These are phyloP conservation scores for Akabosia matsudoensis DNA, from an alignment of 1,140 invertebrate genomes.

Conservation along the genomic window DNA sequence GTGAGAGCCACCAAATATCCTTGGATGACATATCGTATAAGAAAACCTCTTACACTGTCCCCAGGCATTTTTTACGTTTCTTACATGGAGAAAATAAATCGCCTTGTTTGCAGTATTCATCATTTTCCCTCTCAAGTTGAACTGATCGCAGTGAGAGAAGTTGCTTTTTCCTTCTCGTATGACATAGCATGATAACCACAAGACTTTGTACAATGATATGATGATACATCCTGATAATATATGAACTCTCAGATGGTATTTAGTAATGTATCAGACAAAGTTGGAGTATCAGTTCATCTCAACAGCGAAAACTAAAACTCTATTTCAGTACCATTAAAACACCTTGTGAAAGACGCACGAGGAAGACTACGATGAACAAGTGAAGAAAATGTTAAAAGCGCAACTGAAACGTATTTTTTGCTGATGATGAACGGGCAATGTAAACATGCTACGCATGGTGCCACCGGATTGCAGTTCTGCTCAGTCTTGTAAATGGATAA, in stretches of 20 bases:
- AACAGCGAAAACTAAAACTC: too few species aligned
- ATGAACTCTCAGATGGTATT: background rate
- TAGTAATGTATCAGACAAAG: too few species aligned
- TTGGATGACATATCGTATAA: too few species aligned
- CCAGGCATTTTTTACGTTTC: background rate
- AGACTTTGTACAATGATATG: background rate
- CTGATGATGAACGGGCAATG: background rate
- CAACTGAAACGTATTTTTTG: background rate
- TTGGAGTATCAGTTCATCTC: too few species aligned
- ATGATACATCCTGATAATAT: background rate
- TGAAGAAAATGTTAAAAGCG: too few species aligned
- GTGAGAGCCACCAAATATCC: too few species aligned
- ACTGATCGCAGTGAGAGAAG: background rate
- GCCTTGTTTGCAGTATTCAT: background rate
- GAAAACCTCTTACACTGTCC: too few species aligned
- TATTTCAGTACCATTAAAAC: too few species aligned
- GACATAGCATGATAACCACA: background rate
- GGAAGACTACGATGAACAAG: too few species aligned
- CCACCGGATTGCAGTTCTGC: background rate
- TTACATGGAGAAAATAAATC: too few species aligned
- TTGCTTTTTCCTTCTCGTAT: background rate
- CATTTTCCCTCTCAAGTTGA: background rate
- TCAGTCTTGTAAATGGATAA: background rate
- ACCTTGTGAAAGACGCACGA: too few species aligned
- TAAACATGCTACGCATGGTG: background rate